phyloP scores from a whole-genome alignment of 1,140 invertebrate genomes.

The Holcopasites calliopsidis region DNA sequence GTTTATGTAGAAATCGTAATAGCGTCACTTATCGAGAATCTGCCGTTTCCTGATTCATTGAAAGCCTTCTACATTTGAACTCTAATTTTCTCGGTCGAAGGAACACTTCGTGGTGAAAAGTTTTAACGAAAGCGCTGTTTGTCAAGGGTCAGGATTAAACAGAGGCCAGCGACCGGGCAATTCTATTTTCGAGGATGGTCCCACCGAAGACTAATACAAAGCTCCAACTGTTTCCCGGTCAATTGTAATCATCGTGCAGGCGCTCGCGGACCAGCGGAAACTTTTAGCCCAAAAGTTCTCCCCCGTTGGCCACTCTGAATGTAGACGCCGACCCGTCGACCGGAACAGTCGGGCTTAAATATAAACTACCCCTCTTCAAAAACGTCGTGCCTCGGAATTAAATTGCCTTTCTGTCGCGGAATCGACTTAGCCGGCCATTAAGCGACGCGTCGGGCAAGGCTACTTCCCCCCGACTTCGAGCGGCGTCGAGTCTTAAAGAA shows the following conservation, averaged over 20 bases:
- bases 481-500: neutral
- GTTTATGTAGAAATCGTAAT: too few relatives aligned
- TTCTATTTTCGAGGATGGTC: conserved; percentile 6
- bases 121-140: conserved; percentile 24
- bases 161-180: conserved; percentile 10
- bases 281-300: conserved; percentile 28
- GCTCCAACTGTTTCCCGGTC: conserved; percentile 51
- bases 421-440: neutral
- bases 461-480: neutral
- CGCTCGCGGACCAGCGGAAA: neutral
- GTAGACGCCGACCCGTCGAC: neutral
- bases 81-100: too few relatives aligned
- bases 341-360: neutral
- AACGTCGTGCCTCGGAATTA: neutral
- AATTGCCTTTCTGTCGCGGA: too few relatives aligned
- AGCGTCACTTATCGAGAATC: too few relatives aligned
- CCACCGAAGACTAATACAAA: conserved; percentile 35
- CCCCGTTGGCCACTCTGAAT: conserved; percentile 19
- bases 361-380: neutral
- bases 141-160: conserved; percentile 2
- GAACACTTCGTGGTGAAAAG: too few relatives aligned
- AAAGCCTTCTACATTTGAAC: too few relatives aligned
- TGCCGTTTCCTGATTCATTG: too few relatives aligned
- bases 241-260: conserved; percentile 45
- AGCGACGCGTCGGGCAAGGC: neutral